A percentile compares a stretch with the other conserved stretches of the same genome.
Conservation (phyloP, 2,113 vertebrate genomes). For the Uria lomvia region DNA sequence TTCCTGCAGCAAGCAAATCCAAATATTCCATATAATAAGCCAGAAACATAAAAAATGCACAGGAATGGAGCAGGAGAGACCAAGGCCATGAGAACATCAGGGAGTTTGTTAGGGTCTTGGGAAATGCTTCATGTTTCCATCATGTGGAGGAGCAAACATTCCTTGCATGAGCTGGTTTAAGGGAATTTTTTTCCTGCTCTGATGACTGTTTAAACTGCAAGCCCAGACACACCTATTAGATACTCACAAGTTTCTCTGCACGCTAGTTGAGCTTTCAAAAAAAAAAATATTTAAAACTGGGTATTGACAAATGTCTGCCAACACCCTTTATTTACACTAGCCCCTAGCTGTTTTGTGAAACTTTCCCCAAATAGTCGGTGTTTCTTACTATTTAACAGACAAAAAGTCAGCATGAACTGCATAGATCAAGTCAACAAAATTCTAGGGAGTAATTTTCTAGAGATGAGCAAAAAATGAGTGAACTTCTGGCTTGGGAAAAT, state of each 20-base stretch:
- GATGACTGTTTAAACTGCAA: neutral
- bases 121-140: neutral
- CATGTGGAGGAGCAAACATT: neutral
- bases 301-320: neutral
- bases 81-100: neutral
- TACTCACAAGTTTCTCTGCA: neutral
- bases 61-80: neutral
- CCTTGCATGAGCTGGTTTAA: neutral
- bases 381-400: neutral
- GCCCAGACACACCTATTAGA: neutral
- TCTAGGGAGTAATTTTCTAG: neutral
- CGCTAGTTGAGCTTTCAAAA: neutral
- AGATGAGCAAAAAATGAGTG: neutral
- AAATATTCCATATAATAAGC: neutral
- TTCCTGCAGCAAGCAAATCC: neutral
- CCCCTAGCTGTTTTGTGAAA: neutral
- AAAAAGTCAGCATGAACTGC: neutral
- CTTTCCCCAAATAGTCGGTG: neutral
- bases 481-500: neutral
- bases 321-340: neutral
- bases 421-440: neutral
- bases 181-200: neutral
- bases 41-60: neutral
- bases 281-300: neutral
- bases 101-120: neutral